Base-by-base conservation (phyloP, 1,140 invertebrate genomes). In the Drosophila sulfurigaster region DNA sequence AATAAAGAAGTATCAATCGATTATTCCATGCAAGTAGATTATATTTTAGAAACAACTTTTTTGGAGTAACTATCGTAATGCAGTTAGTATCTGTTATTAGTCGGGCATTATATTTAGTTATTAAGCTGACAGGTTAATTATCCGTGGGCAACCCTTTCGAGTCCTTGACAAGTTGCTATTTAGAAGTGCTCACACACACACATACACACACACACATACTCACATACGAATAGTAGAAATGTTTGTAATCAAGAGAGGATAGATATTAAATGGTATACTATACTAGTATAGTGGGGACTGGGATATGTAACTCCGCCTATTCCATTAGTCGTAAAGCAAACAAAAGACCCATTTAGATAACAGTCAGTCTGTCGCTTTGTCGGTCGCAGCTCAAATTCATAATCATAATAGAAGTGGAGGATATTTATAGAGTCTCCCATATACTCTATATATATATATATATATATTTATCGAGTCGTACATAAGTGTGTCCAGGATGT, bases 291-390 rank as follows among this genome's bases (percentile, higher is more conserved):
- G 15, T 57, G 30, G 20, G 15, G 32, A 41, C 51, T 25, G n/a
- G 41, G 38, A 62, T 43, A 46, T 45, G 43, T 35, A 60, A 78
- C 70, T 72, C 67, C 78, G 77, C 78, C 82, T 78, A 68, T 58
- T 64, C 82, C 82, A 87, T 82, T 82, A 87, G 82, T 65, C 48
- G 66, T 41, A 20, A 30, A 46, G 43, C 80, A 83, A 87, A 88
- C 83, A 88, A 88, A 88, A 88, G 85, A 88, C 83, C 83, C 83
- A 88, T 88, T 88, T 89, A 88, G 83, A 88, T 88, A 88, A 89
- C 63, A 88, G 76, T 75, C 75, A 49, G 52, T 41, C 11, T 10
- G 38, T 41, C 38, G 38, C 11, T 41, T 25, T 41, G 38, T 30
- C 25, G 25, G 51, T 51, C 51, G 68, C 65, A 48, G 66, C 74